Percentiles rank a stretch among this genome's conserved stretches.
Conservation (phyloP, 2,888 invertebrate genomes). For the Hirudinaria manillensis region DNA sequence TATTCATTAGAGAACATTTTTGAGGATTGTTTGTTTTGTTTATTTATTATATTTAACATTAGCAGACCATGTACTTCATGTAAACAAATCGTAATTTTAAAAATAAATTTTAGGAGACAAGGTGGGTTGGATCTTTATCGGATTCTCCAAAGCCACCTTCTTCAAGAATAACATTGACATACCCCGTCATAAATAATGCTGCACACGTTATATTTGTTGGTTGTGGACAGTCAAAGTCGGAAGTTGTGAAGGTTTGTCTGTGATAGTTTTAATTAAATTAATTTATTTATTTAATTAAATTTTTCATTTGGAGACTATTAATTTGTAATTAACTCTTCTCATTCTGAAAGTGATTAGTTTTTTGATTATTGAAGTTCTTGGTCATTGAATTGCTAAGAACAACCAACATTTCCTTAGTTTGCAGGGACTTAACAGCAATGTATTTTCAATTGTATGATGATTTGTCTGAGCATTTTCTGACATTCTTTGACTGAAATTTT, state of each 20-base stretch:
- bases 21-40: neutral
- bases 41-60: no score
- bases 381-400: no score
- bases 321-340: no score
- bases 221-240: constrained; percentile 78
- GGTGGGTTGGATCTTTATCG: constrained; percentile 73
- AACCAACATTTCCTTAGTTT: no score
- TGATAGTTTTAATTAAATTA: no score
- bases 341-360: no score
- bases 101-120: constrained; percentile 47
- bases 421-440: no score
- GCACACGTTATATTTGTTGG: constrained; percentile 75
- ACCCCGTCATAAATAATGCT: constrained; percentile 80
- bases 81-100: neutral
- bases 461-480: no score
- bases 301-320: neutral
- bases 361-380: no score
- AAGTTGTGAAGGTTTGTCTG: constrained; percentile 48
- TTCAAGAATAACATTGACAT: constrained; percentile 80
- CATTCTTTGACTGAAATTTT: neutral
- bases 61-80: no score
- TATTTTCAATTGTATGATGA: no score
- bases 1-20: neutral
- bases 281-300: neutral
- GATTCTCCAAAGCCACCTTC: constrained; percentile 96